phyloP scores from a whole-genome alignment of 2,888 invertebrate species.

The Eilema caniola region DNA sequence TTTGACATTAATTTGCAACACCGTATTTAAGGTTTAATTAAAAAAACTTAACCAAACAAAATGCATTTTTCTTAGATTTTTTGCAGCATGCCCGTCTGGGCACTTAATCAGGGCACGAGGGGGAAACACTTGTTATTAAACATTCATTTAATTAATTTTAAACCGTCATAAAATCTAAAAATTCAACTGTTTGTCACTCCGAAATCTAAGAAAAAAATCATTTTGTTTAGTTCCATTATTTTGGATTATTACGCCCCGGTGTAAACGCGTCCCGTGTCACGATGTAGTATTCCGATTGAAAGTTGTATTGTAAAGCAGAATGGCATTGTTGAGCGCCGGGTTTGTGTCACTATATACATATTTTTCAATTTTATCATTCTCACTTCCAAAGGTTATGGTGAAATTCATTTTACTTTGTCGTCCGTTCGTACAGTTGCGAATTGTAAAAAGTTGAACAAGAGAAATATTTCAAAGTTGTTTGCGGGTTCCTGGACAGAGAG shows the following conservation, averaged over 20 bases:
- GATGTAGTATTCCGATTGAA: conserved; percentile 50
- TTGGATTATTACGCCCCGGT: conserved; percentile 33
- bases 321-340: conserved; percentile 55
- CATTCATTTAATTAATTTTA: too few relatives aligned
- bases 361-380: conserved; percentile 63
- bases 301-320: conserved; percentile 61
- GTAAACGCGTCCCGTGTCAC: conserved; percentile 43
- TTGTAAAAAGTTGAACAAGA: conserved; percentile 24
- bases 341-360: conserved; percentile 53
- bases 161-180: too few relatives aligned
- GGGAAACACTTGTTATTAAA: too few relatives aligned
- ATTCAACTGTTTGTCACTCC: too few relatives aligned
- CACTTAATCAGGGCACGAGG: too few relatives aligned
- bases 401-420: conserved; percentile 49
- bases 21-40: too few relatives aligned
- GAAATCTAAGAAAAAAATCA: too few relatives aligned
- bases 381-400: conserved; percentile 46
- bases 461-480: conserved; percentile 10
- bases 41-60: too few relatives aligned
- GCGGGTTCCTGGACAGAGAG: background rate
- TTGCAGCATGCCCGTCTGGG: too few relatives aligned
- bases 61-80: too few relatives aligned
- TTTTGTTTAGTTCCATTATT: too few relatives aligned
- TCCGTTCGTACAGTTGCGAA: conserved; percentile 14
- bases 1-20: too few relatives aligned